These are phyloP conservation scores for Poecilia gillii DNA, from an alignment of 2,797 vertebrate species.

Conservation along the genomic window DNA sequence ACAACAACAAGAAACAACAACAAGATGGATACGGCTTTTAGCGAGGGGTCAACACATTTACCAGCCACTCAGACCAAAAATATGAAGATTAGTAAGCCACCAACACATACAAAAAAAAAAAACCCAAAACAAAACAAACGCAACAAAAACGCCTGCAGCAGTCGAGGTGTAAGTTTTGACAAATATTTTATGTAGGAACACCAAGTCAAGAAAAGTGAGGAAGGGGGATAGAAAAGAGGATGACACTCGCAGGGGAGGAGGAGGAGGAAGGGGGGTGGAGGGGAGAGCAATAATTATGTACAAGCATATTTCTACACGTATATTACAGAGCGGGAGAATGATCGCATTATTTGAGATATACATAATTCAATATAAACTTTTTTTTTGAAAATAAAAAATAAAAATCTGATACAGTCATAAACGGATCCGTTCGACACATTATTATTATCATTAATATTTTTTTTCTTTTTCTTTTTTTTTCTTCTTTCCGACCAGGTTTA, in stretches of 20 bases:
- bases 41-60: conserved; percentile 58
- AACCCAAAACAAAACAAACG: conserved; percentile 58
- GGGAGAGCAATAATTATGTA: conserved; percentile 94
- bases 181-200: conserved; percentile 91
- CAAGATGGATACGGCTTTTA: not conserved
- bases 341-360: conserved; percentile 99
- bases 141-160: conserved; percentile 84
- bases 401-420: conserved; percentile 99
- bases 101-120: conserved; percentile 39
- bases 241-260: conserved; percentile 77
- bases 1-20: not conserved
- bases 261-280: conserved; percentile 69
- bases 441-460: not conserved
- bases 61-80: conserved; percentile 52
- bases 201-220: conserved; percentile 89
- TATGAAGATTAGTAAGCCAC: conserved; percentile 51
- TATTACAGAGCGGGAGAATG: conserved; percentile 99
- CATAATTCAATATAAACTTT: conserved; percentile 99
- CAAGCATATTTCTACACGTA: conserved; percentile 99
- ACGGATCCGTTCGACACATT: conserved; percentile 93
- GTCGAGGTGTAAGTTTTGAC: conserved; percentile 84
- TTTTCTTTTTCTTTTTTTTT: not conserved
- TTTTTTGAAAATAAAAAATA: conserved; percentile 98
- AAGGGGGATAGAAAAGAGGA: conserved; percentile 84
- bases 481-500: conserved; percentile 87